Evolutionary conservation across 92 coral and sea anemone genomes (phyloP).

Genomic region (Ricordea florida): DNA sequence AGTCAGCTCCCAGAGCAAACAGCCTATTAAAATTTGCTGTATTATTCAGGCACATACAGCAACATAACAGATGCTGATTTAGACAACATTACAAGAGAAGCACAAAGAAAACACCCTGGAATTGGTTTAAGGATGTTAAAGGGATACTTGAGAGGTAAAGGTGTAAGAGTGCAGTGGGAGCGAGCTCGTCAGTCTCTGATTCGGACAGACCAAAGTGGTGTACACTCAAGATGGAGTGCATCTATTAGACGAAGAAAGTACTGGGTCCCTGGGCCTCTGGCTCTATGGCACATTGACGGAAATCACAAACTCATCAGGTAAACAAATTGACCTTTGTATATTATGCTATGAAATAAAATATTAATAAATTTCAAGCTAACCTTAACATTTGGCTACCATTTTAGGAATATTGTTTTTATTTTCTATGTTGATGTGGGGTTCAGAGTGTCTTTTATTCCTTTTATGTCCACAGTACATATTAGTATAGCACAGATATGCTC

Average conservation of each 20-base stretch:
- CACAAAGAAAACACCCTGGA: slow-evolving; percentile 5
- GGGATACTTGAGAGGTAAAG: slow-evolving; percentile 22
- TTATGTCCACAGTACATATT: neutral
- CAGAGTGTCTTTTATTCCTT: neutral
- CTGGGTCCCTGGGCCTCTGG: slow-evolving; percentile 44
- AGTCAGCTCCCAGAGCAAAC: too few relatives aligned
- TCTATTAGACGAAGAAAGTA: slow-evolving; percentile 42
- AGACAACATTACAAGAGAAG: slow-evolving; percentile 7
- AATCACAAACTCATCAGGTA: slow-evolving; percentile 3
- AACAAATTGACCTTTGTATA: neutral
- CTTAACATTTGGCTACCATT: neutral
- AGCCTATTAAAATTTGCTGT: neutral
- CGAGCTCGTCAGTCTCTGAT: slow-evolving; percentile 29
- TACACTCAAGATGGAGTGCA: slow-evolving; percentile 35
- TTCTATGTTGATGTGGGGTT: neutral
- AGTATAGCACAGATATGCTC: neutral
- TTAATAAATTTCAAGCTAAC: neutral
- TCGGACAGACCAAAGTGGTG: slow-evolving; percentile 37
- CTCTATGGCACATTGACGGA: too few relatives aligned
- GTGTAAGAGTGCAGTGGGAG: slow-evolving; percentile 31
- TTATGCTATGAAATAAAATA: neutral
- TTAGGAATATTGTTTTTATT: neutral
- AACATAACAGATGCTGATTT: slow-evolving; percentile 32
- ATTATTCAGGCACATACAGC: slow-evolving; percentile 32
- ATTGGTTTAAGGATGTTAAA: slow-evolving; percentile 20